Conservation (phyloP, 2,113 vertebrate genomes). For the Bothrops jararaca region DNA sequence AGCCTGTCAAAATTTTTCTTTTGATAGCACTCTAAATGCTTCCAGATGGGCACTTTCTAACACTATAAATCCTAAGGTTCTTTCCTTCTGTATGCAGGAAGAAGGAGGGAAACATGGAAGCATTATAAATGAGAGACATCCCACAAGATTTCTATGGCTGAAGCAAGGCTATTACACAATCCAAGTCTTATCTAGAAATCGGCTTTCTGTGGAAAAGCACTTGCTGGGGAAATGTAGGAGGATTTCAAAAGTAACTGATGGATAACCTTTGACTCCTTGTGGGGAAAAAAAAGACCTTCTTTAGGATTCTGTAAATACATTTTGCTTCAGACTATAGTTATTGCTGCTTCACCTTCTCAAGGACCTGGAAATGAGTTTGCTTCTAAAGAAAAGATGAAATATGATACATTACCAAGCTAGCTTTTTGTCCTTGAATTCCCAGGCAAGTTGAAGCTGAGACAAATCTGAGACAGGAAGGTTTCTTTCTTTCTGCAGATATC, state of each 20-base stretch:
- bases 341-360: not conserved
- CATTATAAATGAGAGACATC: not conserved
- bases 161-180: not conserved
- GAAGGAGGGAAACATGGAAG: not conserved
- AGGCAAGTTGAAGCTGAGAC: not conserved
- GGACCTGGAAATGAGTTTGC: not conserved
- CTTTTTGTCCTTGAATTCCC: not conserved
- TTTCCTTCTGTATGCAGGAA: not conserved
- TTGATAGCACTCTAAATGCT: not conserved
- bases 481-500: not conserved
- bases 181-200: not conserved
- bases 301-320: not conserved
- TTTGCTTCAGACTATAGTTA: not conserved
- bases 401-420: not conserved
- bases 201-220: not conserved
- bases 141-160: not conserved
- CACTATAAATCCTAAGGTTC: not conserved
- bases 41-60: not conserved
- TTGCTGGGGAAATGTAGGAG: not conserved
- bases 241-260: not conserved
- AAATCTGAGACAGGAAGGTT: not conserved
- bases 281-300: not conserved
- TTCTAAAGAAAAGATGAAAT: not conserved
- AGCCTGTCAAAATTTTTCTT: not conserved
- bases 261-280: not conserved